phyloP scores from a whole-genome alignment of 2,797 vertebrate genomes.

The Sebastolobus alascanus region DNA sequence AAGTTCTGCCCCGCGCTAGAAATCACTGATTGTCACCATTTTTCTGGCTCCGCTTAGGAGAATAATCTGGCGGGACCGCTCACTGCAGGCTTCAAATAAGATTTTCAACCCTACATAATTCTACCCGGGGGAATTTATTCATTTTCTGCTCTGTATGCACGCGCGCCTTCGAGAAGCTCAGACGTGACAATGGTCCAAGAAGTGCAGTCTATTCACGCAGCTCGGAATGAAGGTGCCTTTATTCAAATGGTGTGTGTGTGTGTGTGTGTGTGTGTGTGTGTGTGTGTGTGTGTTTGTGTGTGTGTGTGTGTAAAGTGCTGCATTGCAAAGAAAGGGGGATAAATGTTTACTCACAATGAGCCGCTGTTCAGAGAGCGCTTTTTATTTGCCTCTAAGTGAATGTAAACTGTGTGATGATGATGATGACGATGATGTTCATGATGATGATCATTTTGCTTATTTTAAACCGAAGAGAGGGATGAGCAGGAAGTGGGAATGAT shows the following conservation, averaged over 20 bases:
- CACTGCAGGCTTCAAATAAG: slow-evolving; percentile 66
- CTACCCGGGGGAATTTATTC: slow-evolving; percentile 58
- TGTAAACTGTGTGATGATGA: slow-evolving; percentile 28
- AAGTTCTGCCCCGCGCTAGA: slow-evolving; percentile 58
- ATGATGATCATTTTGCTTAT: slow-evolving; percentile 33
- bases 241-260: slow-evolving; percentile 35
- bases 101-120: slow-evolving; percentile 70
- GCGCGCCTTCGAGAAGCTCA: slow-evolving; percentile 47
- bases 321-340: slow-evolving; percentile 17
- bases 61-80: slow-evolving; percentile 66
- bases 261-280: not conserved
- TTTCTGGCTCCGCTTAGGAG: slow-evolving; percentile 46
- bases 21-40: slow-evolving; percentile 69
- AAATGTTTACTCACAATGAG: slow-evolving; percentile 27
- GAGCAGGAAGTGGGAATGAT: slow-evolving; percentile 7
- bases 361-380: not conserved
- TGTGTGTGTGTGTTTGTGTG: not conserved
- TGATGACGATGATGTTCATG: slow-evolving; percentile 16
- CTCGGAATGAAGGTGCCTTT: slow-evolving; percentile 40
- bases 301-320: slow-evolving; percentile 15
- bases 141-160: slow-evolving; percentile 64
- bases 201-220: slow-evolving; percentile 39
- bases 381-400: slow-evolving; percentile 33
- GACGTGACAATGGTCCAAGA: slow-evolving; percentile 52
- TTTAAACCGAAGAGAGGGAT: slow-evolving; percentile 10